Evolutionary conservation across 2,888 invertebrate genomes (phyloP).

Genomic region (Caenorhabditis wallacei): DNA sequence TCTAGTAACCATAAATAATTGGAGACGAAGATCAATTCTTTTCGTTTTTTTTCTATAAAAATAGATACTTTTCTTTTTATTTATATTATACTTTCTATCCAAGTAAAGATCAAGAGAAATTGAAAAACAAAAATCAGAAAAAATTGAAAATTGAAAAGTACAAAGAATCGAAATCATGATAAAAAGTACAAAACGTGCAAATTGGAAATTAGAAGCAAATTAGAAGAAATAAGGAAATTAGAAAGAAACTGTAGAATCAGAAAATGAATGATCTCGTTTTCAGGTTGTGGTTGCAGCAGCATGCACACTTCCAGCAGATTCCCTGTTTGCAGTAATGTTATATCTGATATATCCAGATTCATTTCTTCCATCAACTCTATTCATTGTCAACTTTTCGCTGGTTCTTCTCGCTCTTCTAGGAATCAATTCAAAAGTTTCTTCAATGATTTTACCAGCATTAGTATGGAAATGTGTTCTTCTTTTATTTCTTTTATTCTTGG

Average conservation of each 20-base stretch:
- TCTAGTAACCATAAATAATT: constrained; percentile 5
- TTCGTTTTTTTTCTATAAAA: not conserved
- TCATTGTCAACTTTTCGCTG: constrained; percentile 63
- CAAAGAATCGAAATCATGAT: not conserved
- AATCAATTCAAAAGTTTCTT: constrained; percentile 61
- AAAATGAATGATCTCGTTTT: no score
- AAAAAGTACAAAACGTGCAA: constrained; percentile 6
- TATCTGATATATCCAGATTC: constrained; percentile 65
- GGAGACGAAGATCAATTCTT: constrained; percentile 8
- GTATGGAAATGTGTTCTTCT: constrained; percentile 64
- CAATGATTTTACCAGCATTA: constrained; percentile 62
- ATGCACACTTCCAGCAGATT: constrained; percentile 65
- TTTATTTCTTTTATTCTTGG: constrained; percentile 60
- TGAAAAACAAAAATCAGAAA: not conserved
- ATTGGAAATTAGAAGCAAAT: not conserved
- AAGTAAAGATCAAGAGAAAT: not conserved
- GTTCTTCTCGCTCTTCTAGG: constrained; percentile 60
- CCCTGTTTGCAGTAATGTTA: constrained; percentile 54
- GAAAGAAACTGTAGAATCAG: no score
- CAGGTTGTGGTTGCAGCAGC: constrained; percentile 64
- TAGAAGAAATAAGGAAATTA: not conserved
- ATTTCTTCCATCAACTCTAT: constrained; percentile 57
- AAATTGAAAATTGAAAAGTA: not conserved
- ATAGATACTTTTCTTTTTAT: not conserved
- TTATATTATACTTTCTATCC: not conserved